Conservation (phyloP, 2,113 vertebrate species). For the Phalacrocorax pelagicus region DNA sequence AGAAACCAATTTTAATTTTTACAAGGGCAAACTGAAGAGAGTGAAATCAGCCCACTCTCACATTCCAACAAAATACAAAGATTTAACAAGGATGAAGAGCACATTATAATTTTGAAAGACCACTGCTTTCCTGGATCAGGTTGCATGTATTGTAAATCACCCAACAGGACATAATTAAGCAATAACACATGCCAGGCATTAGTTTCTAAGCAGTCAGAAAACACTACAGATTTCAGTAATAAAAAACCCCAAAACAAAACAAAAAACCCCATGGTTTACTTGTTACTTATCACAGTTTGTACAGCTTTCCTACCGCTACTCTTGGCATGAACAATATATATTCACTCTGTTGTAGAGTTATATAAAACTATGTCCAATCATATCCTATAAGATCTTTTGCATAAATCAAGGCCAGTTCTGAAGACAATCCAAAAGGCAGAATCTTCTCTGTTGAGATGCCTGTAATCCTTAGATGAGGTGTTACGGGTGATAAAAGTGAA, state of each 20-base stretch:
- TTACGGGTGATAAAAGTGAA: not conserved
- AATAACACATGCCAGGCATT: conserved; percentile 11
- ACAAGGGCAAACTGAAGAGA: not conserved
- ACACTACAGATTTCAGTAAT: not conserved
- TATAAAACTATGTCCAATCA: not conserved
- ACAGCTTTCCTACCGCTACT: not conserved
- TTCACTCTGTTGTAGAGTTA: not conserved
- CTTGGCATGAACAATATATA: not conserved
- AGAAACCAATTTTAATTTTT: not conserved
- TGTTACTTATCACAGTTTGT: conserved; percentile 33
- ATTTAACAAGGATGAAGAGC: conserved; percentile 5
- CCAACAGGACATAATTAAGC: conserved; percentile 47
- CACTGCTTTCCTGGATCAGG: not conserved
- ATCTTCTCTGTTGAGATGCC: not conserved
- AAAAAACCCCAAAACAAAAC: not conserved
- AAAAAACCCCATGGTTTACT: not conserved
- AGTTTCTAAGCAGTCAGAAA: conserved; percentile 10
- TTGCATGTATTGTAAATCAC: not conserved
- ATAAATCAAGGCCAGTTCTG: not conserved
- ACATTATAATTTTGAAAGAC: conserved; percentile 24
- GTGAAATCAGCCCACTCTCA: not conserved
- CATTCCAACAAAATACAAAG: not conserved
- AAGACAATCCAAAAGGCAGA: not conserved
- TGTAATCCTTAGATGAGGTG: not conserved
- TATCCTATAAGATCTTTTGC: not conserved